Conservation (phyloP, 1,140 invertebrate species). For the Saccostrea echinata region DNA sequence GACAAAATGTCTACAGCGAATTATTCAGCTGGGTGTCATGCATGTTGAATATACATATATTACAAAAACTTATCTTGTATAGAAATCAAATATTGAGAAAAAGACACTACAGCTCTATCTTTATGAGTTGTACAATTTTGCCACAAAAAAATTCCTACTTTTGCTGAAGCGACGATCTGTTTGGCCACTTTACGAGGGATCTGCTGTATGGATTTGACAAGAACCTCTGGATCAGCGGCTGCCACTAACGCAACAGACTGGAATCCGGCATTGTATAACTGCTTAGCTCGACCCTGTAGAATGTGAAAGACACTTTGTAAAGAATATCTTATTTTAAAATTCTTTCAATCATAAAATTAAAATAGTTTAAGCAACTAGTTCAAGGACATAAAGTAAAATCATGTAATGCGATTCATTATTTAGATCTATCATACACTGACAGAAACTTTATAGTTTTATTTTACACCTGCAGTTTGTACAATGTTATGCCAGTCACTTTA, state of each 20-base stretch:
- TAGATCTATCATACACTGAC: too few relatives aligned
- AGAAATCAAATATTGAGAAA: too few relatives aligned
- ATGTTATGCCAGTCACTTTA: too few relatives aligned
- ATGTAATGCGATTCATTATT: too few relatives aligned
- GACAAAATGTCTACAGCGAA: too few relatives aligned
- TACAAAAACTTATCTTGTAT: background rate
- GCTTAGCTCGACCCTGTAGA: slow-evolving; percentile 88
- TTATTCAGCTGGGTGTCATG: background rate
- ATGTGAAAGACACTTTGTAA: background rate
- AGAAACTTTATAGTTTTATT: too few relatives aligned
- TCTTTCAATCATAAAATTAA: too few relatives aligned
- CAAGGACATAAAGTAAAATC: too few relatives aligned
- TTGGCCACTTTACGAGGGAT: slow-evolving; percentile 86
- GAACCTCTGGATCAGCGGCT: slow-evolving; percentile 84
- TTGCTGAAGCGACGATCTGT: slow-evolving; percentile 91
- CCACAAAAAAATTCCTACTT: slow-evolving; percentile 82
- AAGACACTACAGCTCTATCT: background rate
- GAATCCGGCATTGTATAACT: slow-evolving; percentile 91
- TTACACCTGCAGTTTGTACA: too few relatives aligned
- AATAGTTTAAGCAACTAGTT: too few relatives aligned
- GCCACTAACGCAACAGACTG: slow-evolving; percentile 88
- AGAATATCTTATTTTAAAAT: background rate
- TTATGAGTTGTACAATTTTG: background rate
- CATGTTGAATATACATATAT: background rate
- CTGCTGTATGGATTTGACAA: slow-evolving; percentile 86